Evolutionary conservation across 2,888 invertebrate genomes (phyloP).

Genomic region (Pyrochroa serraticornis): DNA sequence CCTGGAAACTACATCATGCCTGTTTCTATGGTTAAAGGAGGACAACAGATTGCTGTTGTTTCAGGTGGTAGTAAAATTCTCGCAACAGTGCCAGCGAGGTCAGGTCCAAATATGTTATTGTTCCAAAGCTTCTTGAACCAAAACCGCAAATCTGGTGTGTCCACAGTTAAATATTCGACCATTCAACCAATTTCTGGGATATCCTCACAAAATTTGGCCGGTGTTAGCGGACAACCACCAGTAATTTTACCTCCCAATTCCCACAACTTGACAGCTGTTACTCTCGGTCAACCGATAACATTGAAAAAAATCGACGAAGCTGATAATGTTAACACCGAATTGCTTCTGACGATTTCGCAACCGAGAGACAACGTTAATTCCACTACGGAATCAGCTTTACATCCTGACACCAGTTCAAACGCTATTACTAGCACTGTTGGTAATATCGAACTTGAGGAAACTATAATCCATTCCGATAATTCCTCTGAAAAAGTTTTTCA

Average conservation of each 20-base stretch:
- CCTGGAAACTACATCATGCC: conserved; percentile 77
- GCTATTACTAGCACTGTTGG: conserved; percentile 44
- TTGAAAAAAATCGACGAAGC: conserved; percentile 55
- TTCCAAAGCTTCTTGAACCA: conserved; percentile 73
- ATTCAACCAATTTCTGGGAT: conserved; percentile 57
- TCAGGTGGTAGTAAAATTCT: conserved; percentile 69
- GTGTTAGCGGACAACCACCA: conserved; percentile 56
- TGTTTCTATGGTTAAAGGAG: conserved; percentile 73
- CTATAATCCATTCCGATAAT: conserved; percentile 43
- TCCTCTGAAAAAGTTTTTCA: conserved; percentile 42
- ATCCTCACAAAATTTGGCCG: conserved; percentile 54
- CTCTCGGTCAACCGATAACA: conserved; percentile 54
- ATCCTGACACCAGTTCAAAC: conserved; percentile 50
- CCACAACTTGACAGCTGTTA: conserved; percentile 52
- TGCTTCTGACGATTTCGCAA: conserved; percentile 54
- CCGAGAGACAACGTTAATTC: conserved; percentile 42
- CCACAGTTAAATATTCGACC: conserved; percentile 63
- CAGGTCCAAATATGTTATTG: conserved; percentile 67
- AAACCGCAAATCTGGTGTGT: conserved; percentile 61
- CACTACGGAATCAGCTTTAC: conserved; percentile 16
- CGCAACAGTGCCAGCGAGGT: conserved; percentile 61
- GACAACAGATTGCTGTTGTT: conserved; percentile 75
- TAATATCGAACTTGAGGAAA: conserved; percentile 49
- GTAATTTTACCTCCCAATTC: conserved; percentile 56
- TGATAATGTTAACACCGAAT: conserved; percentile 50